A percentile compares a stretch with the other conserved stretches of the same genome.
Conservation (phyloP, 2,113 vertebrate genomes). For the Ahaetulla prasina region DNA sequence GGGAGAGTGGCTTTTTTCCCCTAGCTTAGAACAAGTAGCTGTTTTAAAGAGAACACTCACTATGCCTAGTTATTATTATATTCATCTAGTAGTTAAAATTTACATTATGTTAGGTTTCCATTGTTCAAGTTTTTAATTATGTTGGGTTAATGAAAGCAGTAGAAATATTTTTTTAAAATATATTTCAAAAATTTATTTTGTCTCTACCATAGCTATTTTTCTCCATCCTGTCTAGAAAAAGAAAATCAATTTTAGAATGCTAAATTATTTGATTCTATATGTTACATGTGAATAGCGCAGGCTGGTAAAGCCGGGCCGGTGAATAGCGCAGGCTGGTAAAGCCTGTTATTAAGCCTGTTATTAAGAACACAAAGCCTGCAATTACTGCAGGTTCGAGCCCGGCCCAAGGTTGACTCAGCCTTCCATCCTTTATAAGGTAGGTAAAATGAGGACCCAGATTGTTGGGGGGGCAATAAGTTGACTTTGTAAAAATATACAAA, state of each 20-base stretch:
- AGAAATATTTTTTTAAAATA: background rate
- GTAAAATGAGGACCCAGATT: too few species aligned
- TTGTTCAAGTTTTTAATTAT: background rate
- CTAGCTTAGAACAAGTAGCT: background rate
- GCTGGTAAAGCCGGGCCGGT: too few species aligned
- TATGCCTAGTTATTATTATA: background rate
- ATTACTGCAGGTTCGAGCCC: too few species aligned
- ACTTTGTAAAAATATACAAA: too few species aligned
- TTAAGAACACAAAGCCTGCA: too few species aligned
- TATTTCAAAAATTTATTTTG: background rate
- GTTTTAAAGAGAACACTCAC: background rate
- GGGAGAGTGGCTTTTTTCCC: background rate
- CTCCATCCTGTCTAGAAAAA: background rate
- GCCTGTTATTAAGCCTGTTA: too few species aligned
- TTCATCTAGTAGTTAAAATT: background rate
- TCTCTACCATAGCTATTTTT: background rate
- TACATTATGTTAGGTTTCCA: background rate
- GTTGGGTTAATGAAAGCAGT: background rate
- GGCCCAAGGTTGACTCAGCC: too few species aligned
- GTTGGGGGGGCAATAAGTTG: too few species aligned
- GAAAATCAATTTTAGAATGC: background rate
- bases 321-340: too few species aligned
- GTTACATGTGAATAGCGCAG: background rate
- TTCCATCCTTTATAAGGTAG: too few species aligned
- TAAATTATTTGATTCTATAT: background rate